phyloP scores from a whole-genome alignment of 2,113 vertebrate species.

The Cairina moschata region DNA sequence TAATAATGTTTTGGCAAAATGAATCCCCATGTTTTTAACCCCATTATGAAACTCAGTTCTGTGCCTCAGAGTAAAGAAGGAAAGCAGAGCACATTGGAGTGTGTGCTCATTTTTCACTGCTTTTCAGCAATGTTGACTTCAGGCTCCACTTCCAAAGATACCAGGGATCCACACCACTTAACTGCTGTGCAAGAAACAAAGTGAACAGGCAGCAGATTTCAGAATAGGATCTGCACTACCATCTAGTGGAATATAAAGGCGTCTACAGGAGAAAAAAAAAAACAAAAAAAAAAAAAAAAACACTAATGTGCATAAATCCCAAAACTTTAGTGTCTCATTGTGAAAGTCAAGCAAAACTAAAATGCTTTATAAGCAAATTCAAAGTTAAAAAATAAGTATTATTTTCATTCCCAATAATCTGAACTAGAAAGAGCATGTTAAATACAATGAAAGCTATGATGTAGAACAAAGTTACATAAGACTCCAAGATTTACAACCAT shows the following conservation, averaged over 20 bases:
- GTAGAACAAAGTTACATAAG: not conserved
- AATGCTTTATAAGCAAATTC: not conserved
- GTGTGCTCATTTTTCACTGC: not conserved
- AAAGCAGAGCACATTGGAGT: not conserved
- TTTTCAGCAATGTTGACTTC: not conserved
- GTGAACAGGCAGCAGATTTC: not conserved
- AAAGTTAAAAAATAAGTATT: not conserved
- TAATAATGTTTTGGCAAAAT: not conserved
- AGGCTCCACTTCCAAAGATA: not conserved
- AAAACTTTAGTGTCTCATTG: not conserved
- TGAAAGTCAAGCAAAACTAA: not conserved
- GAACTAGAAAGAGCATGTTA: not conserved
- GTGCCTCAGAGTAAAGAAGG: not conserved
- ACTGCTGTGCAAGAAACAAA: accelerated
- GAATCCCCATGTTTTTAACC: not conserved
- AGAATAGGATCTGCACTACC: conserved; percentile 6
- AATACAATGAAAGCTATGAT: not conserved
- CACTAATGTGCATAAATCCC: not conserved
- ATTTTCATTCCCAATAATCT: not conserved
- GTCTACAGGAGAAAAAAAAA: not conserved
- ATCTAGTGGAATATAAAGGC: conserved; percentile 33
- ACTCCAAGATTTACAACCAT: not conserved
- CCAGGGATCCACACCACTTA: not conserved
- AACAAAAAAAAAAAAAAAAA: not conserved
- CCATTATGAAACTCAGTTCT: not conserved